Conservation (phyloP, 2,797 vertebrate species). For the Allobates femoralis region DNA sequence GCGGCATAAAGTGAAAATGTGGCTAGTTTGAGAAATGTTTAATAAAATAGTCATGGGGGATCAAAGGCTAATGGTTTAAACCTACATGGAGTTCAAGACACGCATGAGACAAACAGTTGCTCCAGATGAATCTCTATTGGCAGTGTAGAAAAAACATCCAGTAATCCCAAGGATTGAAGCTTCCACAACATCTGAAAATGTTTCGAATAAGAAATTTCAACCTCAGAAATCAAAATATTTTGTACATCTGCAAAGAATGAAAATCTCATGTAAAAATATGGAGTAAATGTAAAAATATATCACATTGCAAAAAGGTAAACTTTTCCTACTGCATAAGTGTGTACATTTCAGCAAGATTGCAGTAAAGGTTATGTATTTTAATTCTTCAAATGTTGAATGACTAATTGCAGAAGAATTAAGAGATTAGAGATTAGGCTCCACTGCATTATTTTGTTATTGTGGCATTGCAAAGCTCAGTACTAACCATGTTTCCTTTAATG, state of each 20-base stretch:
- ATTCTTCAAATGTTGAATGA: too few relatives aligned
- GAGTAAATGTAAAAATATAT: not conserved
- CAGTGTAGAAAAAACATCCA: slow-evolving; percentile 7
- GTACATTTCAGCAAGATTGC: too few relatives aligned
- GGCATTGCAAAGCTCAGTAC: too few relatives aligned
- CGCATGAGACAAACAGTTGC: not conserved
- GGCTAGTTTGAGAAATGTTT: slow-evolving; percentile 23
- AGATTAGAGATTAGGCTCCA: too few relatives aligned
- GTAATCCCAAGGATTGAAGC: slow-evolving; percentile 6
- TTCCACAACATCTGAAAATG: slow-evolving; percentile 18
- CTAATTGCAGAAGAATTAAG: too few relatives aligned
- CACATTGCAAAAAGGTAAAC: not conserved
- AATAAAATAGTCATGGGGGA: slow-evolving; percentile 19
- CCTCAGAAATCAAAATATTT: not conserved
- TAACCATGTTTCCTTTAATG: too few relatives aligned
- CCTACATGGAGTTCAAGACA: slow-evolving; percentile 7
- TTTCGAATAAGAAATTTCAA: slow-evolving; percentile 4
- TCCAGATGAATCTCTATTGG: slow-evolving; percentile 18
- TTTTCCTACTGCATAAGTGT: too few relatives aligned
- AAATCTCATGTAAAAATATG: not conserved
- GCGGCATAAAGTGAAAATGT: not conserved
- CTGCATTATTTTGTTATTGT: too few relatives aligned
- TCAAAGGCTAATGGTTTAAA: slow-evolving; percentile 11
- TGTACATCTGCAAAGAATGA: slow-evolving; percentile 21
- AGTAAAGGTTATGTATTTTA: too few relatives aligned